These are phyloP conservation scores for Archocentrus centrarchus DNA, from an alignment of 2,113 vertebrate genomes.

Conservation along the genomic window DNA sequence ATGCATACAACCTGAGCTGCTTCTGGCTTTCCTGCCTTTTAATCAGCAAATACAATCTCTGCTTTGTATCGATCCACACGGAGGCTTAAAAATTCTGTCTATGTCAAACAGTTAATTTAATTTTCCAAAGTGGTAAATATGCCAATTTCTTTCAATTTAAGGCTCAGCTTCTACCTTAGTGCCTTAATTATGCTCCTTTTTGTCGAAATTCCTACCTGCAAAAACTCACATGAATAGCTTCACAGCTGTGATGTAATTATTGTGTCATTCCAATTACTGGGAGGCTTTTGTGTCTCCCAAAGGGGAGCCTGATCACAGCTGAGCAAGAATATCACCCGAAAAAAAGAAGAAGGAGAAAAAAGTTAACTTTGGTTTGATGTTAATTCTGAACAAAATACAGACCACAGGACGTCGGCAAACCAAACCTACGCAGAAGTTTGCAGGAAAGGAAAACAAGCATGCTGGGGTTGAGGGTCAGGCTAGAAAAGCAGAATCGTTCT, in stretches of 20 bases:
- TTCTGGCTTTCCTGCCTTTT: neutral
- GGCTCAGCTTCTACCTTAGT: constrained; percentile 7
- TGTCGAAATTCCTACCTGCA: neutral
- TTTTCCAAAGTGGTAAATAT: neutral
- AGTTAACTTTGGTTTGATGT: constrained; percentile 42
- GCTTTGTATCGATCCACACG: neutral
- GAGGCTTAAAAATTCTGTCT: neutral
- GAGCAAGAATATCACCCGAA: constrained; percentile 1
- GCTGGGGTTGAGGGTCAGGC: constrained; percentile 46
- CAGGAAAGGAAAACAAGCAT: constrained; percentile 33
- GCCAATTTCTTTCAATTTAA: neutral
- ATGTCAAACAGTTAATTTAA: neutral
- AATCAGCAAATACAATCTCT: neutral
- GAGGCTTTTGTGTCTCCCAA: constrained; percentile 16
- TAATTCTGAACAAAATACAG: constrained; percentile 17
- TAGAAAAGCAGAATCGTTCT: constrained; percentile 39
- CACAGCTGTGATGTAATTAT: constrained; percentile 32
- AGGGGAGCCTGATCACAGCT: neutral
- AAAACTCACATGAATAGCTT: neutral
- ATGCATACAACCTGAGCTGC: neutral
- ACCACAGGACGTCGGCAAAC: constrained; percentile 17
- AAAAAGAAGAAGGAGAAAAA: neutral
- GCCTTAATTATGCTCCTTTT: constrained; percentile 14
- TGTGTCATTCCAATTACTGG: constrained; percentile 37
- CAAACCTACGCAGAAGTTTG: constrained; percentile 38